phyloP scores from a whole-genome alignment of 2,113 vertebrate species.

The Heterotilapia buettikoferi region DNA sequence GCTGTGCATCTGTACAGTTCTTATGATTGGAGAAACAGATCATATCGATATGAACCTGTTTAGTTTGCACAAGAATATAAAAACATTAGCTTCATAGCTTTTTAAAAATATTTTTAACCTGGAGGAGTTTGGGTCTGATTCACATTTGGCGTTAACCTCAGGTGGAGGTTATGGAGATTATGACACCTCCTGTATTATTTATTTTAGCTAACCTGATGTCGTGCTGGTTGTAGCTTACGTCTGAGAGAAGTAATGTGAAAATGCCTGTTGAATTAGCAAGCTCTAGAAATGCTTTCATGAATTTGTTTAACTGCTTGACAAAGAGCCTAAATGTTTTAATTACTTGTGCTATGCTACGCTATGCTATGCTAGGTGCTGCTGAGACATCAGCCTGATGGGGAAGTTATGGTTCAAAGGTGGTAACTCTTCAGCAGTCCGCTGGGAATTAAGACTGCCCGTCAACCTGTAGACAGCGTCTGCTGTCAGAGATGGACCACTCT shows the following conservation, averaged over 20 bases:
- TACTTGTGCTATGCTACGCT: background rate
- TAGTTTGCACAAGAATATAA: background rate
- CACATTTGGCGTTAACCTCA: rapidly evolving
- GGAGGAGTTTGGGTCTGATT: background rate
- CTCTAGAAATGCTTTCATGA: background rate
- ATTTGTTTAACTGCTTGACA: background rate
- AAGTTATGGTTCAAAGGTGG: background rate
- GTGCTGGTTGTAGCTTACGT: background rate
- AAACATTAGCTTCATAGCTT: background rate
- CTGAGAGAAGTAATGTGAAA: background rate
- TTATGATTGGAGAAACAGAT: background rate
- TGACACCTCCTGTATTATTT: background rate
- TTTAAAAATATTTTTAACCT: background rate
- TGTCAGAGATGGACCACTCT: background rate
- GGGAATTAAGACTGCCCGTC: background rate
- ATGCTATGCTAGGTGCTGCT: background rate
- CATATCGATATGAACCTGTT: rapidly evolving
- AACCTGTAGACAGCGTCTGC: background rate
- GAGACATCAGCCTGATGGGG: rapidly evolving
- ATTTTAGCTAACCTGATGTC: background rate
- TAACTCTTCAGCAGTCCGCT: background rate
- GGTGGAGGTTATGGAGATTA: background rate
- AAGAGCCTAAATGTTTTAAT: background rate
- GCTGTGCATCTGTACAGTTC: background rate
- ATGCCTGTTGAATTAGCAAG: background rate